A percentile compares a stretch with the other conserved stretches of the same genome.
phyloP scores from a whole-genome alignment of 2,113 vertebrate species.

The Sorex fumeus region DNA sequence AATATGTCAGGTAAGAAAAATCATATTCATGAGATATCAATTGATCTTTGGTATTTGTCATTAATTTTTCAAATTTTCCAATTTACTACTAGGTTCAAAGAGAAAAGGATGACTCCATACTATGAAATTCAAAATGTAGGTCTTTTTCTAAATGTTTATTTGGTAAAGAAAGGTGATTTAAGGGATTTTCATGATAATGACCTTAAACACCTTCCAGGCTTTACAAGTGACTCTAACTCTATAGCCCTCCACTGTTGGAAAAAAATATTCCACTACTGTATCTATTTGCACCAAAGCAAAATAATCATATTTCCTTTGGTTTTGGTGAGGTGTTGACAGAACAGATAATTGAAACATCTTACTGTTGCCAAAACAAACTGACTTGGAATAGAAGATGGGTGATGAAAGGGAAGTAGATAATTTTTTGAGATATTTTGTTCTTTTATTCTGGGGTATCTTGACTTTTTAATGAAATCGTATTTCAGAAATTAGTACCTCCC shows the following conservation, averaged over 20 bases:
- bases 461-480: conserved; percentile 5
- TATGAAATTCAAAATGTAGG: not conserved
- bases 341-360: conserved; percentile 10
- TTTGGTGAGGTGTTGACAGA: not conserved
- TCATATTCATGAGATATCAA: conserved; percentile 43
- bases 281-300: conserved; percentile 23
- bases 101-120: not conserved
- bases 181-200: conserved; percentile 25
- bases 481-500: conserved; percentile 31
- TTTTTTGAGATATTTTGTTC: conserved; percentile 28
- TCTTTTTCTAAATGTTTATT: not conserved
- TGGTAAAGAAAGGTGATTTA: conserved; percentile 31
- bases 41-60: conserved; percentile 11
- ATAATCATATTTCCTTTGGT: not conserved
- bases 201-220: not conserved
- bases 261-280: not conserved
- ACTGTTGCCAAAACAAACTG: not conserved
- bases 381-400: not conserved
- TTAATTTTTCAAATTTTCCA: conserved; percentile 61
- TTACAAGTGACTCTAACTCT: not conserved
- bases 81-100: conserved; percentile 5
- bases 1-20: conserved; percentile 65
- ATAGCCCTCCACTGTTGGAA: conserved; percentile 32
- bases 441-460: not conserved
- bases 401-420: not conserved